Evolutionary conservation across 2,888 invertebrate genomes (phyloP), one percentile per base, ranked within the genome.

Genomic region (Byasa hedistus): DNA sequence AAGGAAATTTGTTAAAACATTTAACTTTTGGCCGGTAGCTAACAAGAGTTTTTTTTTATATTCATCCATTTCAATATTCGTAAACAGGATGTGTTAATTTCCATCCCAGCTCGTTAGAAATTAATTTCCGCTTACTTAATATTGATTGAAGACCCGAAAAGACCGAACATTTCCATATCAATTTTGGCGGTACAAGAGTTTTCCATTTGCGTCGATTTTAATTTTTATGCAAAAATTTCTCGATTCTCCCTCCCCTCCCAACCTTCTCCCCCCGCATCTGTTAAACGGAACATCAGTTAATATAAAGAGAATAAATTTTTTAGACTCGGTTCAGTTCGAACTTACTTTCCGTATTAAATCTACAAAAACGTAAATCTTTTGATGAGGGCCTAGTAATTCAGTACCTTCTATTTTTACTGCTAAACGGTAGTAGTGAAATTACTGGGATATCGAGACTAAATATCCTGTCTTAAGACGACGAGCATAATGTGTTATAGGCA

Each of bases 141-240:
- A 58, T 64, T 64, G 44, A 64, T 64, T 54, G 39, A 64, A 64
- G 24, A 64, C 24, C 24, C 23, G 27, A 63, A 55, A 54, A 27
- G 3, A n/a, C 39, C 54, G 21, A 21, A 19, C 15, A 44, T n/a
- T 15, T 48, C 19, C 36, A 66, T 54, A 65, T 57, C 39, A 61
- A 65, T 61, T 65, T 57, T 57, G 32, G 44, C 39, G 52, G 39
- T 58, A 66, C 66, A 62, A 61, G 66, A 57, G 32, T 66, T 66
- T 58, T 66, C 62, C 66, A 66, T 66, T 62, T 57, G 57, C 39
- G n/a, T 5, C 7, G 7, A 44, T 32, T 58, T 57, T 61, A 61
- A 66, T 57, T 66, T 66, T 66, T 61, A 65, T 61, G 60, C 8
- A 54, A 65, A 60, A 60, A 61, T 65, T 60, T 36, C 1, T 32